These are phyloP conservation scores for Drosophila vallismaia DNA, from an alignment of 2,888 invertebrate species.

Conservation along the genomic window DNA sequence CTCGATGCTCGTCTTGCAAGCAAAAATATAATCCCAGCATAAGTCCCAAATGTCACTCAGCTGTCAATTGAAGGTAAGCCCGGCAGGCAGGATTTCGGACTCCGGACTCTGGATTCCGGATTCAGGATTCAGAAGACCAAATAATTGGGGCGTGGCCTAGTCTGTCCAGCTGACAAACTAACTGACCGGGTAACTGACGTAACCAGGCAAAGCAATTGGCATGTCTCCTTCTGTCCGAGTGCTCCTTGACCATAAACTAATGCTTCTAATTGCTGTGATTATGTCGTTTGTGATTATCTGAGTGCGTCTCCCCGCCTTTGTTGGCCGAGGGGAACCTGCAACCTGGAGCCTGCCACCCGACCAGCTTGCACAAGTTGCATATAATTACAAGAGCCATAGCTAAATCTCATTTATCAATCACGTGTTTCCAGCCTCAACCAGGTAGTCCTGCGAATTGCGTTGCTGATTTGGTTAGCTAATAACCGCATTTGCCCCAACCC, in stretches of 20 bases:
- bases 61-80: slow-evolving; percentile 41
- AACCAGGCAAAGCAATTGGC: slow-evolving; percentile 31
- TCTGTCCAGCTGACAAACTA: slow-evolving; percentile 23
- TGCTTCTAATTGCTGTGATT: slow-evolving; percentile 71
- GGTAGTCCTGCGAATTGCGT: neutral
- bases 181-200: slow-evolving; percentile 37
- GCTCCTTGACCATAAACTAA: slow-evolving; percentile 65
- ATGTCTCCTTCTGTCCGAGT: slow-evolving; percentile 11
- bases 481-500: neutral
- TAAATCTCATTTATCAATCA: slow-evolving; percentile 73
- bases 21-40: slow-evolving; percentile 56
- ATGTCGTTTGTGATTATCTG: slow-evolving; percentile 67
- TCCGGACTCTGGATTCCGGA: neutral
- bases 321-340: neutral
- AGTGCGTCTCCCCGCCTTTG: slow-evolving; percentile 17
- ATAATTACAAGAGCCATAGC: slow-evolving; percentile 60
- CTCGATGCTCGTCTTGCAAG: slow-evolving; percentile 36
- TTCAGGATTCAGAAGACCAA: slow-evolving; percentile 7
- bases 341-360: neutral
- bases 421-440: slow-evolving; percentile 1
- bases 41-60: slow-evolving; percentile 47
- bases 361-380: slow-evolving; percentile 48
- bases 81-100: neutral
- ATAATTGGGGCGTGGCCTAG: slow-evolving; percentile 40
- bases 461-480: slow-evolving; percentile 34